Conservation (phyloP, 2,113 vertebrate genomes). For the Chrysochloris asiatica region DNA sequence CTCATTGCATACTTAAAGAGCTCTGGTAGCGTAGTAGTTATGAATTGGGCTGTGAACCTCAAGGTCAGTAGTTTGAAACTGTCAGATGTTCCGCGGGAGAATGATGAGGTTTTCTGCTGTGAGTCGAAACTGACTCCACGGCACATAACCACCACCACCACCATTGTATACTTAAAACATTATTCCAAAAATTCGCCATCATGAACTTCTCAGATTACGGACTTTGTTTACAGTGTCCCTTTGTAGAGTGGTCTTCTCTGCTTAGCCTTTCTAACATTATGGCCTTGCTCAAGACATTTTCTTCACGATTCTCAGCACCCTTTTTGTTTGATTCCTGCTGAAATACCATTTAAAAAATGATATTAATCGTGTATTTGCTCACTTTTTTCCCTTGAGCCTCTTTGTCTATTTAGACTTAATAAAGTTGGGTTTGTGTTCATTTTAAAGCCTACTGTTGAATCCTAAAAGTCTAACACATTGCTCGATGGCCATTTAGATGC, state of each 20-base stretch:
- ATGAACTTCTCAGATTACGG: not conserved
- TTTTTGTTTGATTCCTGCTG: not conserved
- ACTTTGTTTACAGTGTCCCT: accelerated
- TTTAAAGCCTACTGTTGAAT: not conserved
- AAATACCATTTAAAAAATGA: not conserved
- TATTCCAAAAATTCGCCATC: not conserved
- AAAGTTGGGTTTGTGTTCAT: not conserved
- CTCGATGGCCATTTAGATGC: not conserved
- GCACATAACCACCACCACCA: too few species aligned
- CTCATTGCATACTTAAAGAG: not conserved
- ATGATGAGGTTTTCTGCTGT: too few species aligned
- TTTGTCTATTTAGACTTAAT: not conserved
- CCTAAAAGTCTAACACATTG: not conserved
- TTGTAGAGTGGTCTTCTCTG: not conserved
- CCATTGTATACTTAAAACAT: too few species aligned
- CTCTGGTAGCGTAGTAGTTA: too few species aligned
- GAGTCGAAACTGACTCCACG: too few species aligned
- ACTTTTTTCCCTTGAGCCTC: not conserved
- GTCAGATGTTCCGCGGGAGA: too few species aligned
- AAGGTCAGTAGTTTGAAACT: too few species aligned
- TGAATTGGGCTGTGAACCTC: too few species aligned
- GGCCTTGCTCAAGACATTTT: accelerated
- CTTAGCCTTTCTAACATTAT: not conserved
- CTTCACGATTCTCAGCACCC: not conserved
- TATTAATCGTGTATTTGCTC: not conserved